These are phyloP conservation scores for Leucania comma DNA, from an alignment of 2,888 invertebrate genomes.

Conservation along the genomic window DNA sequence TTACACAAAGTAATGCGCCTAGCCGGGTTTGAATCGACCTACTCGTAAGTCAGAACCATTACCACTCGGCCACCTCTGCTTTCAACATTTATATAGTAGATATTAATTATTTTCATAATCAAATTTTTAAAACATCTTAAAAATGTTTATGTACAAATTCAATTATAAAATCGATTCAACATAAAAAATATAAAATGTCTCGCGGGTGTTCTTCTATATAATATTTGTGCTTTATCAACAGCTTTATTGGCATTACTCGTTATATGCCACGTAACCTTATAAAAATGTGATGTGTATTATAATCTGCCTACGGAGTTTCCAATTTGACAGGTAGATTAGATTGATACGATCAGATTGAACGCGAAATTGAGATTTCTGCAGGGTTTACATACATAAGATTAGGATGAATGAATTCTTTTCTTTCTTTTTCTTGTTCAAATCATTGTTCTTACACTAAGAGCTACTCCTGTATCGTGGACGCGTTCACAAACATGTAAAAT, in stretches of 20 bases:
- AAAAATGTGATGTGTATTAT: constrained; percentile 31
- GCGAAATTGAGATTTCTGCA: constrained; percentile 8
- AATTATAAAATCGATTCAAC: not conserved
- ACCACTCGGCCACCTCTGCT: too few species aligned
- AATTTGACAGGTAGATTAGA: constrained; percentile 39
- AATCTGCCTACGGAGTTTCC: constrained; percentile 30
- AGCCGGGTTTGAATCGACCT: too few species aligned
- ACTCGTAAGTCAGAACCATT: too few species aligned
- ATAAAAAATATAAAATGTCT: constrained; percentile 2
- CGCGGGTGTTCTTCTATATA: not conserved
- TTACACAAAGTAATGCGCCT: too few species aligned
- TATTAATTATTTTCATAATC: too few species aligned
- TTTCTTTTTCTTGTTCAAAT: too few species aligned
- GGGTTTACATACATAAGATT: not conserved
- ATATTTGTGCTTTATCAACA: not conserved
- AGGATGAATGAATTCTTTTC: not conserved
- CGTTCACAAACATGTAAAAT: too few species aligned
- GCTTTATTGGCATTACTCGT: not conserved
- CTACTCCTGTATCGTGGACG: too few species aligned
- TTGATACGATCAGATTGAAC: constrained; percentile 15
- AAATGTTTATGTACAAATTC: not conserved
- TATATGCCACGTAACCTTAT: constrained; percentile 16
- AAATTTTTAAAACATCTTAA: not conserved
- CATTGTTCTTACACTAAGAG: too few species aligned
- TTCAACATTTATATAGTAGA: too few species aligned